Conservation (phyloP, 2,113 vertebrate genomes). For the Petrocephalus microphthalmus region DNA sequence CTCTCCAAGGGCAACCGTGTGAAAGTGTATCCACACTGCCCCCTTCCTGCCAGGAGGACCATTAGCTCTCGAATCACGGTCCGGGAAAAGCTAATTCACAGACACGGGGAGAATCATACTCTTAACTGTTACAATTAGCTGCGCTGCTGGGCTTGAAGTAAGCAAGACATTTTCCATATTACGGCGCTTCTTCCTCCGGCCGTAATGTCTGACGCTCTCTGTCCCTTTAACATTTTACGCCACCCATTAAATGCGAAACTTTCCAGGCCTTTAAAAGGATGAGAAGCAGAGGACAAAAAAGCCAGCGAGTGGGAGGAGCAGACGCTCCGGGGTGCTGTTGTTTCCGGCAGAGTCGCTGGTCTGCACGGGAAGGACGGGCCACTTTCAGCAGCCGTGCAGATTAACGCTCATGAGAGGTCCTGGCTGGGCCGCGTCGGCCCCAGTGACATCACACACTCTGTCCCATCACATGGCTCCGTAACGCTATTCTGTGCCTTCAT, state of each 20-base stretch:
- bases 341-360: conserved; percentile 1
- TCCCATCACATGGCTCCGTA: background rate
- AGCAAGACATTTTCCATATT: background rate
- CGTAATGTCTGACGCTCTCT: background rate
- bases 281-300: background rate
- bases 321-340: background rate
- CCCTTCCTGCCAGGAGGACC: background rate
- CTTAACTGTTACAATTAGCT: background rate
- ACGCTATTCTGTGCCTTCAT: background rate
- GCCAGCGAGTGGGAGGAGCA: background rate
- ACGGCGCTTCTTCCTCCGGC: background rate
- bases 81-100: background rate
- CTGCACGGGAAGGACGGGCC: background rate
- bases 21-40: background rate
- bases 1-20: background rate
- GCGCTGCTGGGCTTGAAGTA: background rate
- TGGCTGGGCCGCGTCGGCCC: no score
- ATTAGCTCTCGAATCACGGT: background rate
- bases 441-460: background rate
- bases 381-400: background rate
- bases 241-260: background rate
- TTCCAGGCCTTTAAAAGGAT: background rate
- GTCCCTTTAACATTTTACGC: background rate
- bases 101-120: background rate
- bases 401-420: no score